These are phyloP conservation scores for Alaudala cheleensis DNA, from an alignment of 2,113 vertebrate species.

Conservation along the genomic window DNA sequence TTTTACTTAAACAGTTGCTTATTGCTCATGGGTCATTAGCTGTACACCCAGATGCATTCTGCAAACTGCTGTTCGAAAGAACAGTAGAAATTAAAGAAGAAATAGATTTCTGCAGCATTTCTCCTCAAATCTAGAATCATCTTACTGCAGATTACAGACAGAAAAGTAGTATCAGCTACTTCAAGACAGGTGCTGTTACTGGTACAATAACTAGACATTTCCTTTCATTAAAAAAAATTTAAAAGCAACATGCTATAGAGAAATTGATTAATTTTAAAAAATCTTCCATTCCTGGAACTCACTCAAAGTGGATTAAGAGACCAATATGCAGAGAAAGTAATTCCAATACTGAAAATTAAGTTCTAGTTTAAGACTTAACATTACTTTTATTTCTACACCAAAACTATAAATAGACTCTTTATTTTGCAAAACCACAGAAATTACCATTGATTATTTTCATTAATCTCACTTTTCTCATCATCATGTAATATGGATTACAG, in stretches of 20 bases:
- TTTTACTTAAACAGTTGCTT: conserved; percentile 97
- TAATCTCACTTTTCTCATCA: conserved; percentile 76
- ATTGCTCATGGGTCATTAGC: conserved; percentile 98
- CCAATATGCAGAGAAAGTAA: neutral
- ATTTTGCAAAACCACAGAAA: conserved; percentile 71
- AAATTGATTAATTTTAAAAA: conserved; percentile 37
- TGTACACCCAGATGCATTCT: conserved; percentile 85
- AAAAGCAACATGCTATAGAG: neutral
- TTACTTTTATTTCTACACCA: conserved; percentile 49
- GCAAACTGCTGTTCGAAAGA: conserved; percentile 81
- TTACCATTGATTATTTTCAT: conserved; percentile 74
- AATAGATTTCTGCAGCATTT: conserved; percentile 73
- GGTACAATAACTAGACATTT: neutral
- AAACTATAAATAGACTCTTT: conserved; percentile 64
- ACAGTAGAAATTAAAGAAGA: conserved; percentile 87
- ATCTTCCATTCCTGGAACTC: neutral
- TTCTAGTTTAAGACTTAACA: conserved; percentile 42
- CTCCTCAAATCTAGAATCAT: conserved; percentile 59
- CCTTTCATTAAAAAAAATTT: neutral
- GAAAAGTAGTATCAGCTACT: conserved; percentile 23
- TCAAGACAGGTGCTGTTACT: neutral
- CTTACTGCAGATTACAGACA: conserved; percentile 32
- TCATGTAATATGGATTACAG: conserved; percentile 69
- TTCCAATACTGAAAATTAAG: neutral
- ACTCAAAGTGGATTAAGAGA: neutral